Evolutionary conservation across 1,140 invertebrate genomes (phyloP), one percentile per base, ranked within the genome.

Genomic region (Drosophila repleta): DNA sequence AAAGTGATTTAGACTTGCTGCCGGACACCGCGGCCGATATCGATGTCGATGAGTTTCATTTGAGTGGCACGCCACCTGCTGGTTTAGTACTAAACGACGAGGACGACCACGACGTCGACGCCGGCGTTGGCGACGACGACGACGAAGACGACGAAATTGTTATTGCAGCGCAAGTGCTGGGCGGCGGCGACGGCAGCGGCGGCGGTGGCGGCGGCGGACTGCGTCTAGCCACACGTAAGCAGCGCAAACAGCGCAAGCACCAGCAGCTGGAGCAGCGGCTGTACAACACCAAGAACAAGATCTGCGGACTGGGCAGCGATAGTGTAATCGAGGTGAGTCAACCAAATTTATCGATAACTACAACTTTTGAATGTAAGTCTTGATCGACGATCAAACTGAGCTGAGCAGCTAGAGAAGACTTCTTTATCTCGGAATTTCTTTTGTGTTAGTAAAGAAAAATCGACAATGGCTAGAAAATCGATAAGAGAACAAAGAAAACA

Each of bases 321-420:
- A 90, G 76, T 58, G 24, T 90, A 57, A 74, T 90, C 65, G 84
- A 90, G 89, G 89, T 90, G 35, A 90, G 89, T 79, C 41, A 20
- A 39, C 1, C 48, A 64, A n/a, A 62, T 17, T 45, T 48, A 62
- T 64, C 66, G 68, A 57, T 65, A 43, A 55, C 4, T 15, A 2
- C 6, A 24, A 18, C 5, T 17, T 1, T n/a, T n/a, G n/a, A n/a
- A n/a, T 20, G 15, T 17, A 29, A 17, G 17, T 15, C 7, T 10
- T 26, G 35, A 52, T 53, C 29, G 18, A 17, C 7, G 29, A 17
- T 48, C 3, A 20, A 20, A 6, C 8, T 20, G n/a, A 15, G 8
- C 15, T 17, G n/a, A n/a, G n/a, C n/a, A n/a, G n/a, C n/a, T n/a
- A n/a, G n/a, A n/a, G n/a, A n/a, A n/a, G n/a, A n/a, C n/a, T n/a